phyloP scores from a whole-genome alignment of 2,888 invertebrate species.

The Trimorus sp. region DNA sequence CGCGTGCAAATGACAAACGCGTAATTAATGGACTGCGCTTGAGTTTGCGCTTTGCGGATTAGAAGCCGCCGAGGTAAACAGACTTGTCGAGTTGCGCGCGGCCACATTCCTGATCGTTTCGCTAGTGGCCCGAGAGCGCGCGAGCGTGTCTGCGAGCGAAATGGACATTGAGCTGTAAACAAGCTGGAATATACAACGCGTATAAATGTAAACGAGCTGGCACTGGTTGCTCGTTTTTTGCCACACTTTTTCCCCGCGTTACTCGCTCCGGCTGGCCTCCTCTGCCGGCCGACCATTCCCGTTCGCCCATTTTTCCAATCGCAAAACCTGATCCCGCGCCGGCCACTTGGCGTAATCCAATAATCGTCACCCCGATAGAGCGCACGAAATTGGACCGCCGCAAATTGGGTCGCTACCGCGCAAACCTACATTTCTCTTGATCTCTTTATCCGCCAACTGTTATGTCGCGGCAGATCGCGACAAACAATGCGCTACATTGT shows the following conservation, averaged over 20 bases:
- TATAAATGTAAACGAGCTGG: slow-evolving; percentile 48
- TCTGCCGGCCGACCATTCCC: slow-evolving; percentile 19
- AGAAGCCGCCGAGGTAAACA: slow-evolving; percentile 48
- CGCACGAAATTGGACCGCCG: neutral
- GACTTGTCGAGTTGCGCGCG: slow-evolving; percentile 51
- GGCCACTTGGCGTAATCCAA: slow-evolving; percentile 36
- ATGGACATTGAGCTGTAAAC: slow-evolving; percentile 55
- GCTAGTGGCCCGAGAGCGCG: slow-evolving; percentile 8
- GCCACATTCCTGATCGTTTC: slow-evolving; percentile 54
- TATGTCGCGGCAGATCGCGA: no score
- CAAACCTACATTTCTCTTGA: no score
- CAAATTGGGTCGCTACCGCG: neutral
- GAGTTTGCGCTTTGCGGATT: slow-evolving; percentile 38
- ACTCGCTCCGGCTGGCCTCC: slow-evolving; percentile 15
- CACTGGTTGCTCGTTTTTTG: neutral
- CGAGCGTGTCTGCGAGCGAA: slow-evolving; percentile 26
- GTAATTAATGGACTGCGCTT: slow-evolving; percentile 41
- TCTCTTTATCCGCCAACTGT: no score
- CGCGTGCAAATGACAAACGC: slow-evolving; percentile 46
- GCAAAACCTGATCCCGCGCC: slow-evolving; percentile 15
- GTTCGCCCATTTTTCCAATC: slow-evolving; percentile 18
- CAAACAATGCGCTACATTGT: no score
- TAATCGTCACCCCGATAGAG: slow-evolving; percentile 12
- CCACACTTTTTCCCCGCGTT: slow-evolving; percentile 18
- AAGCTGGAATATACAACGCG: slow-evolving; percentile 44